phyloP scores from a whole-genome alignment of 2,888 invertebrate genomes.

The Rhamphomyia laevipes region DNA sequence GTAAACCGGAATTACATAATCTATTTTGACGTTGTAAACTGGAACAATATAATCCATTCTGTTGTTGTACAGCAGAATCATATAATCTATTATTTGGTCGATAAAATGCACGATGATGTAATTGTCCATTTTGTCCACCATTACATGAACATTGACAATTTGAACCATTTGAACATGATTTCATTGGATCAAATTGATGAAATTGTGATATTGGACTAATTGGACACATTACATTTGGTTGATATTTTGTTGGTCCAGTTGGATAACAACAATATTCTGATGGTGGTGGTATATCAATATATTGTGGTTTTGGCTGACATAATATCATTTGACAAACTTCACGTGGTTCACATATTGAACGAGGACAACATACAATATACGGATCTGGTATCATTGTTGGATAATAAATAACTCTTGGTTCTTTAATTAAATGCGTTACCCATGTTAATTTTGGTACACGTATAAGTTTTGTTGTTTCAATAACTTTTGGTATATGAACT shows the following conservation, averaged over 20 bases:
- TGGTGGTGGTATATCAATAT: slow-evolving; percentile 29
- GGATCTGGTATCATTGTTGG: slow-evolving; percentile 31
- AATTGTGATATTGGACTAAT: slow-evolving; percentile 15
- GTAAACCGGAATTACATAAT: too few relatives aligned
- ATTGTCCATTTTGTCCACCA: too few relatives aligned
- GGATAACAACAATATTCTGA: slow-evolving; percentile 30
- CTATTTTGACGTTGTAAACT: too few relatives aligned
- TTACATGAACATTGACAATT: too few relatives aligned
- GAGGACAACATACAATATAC: slow-evolving; percentile 30
- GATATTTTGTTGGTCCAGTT: slow-evolving; percentile 28
- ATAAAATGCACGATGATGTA: too few relatives aligned
- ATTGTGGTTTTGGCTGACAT: slow-evolving; percentile 33
- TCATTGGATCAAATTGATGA: too few relatives aligned
- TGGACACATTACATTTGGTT: slow-evolving; percentile 26
- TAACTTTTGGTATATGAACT: slow-evolving; percentile 29
- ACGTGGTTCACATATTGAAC: slow-evolving; percentile 28
- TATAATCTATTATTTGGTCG: too few relatives aligned
- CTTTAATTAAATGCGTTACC: slow-evolving; percentile 30
- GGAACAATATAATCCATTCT: too few relatives aligned
- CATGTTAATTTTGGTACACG: slow-evolving; percentile 30
- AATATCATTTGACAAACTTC: slow-evolving; percentile 31
- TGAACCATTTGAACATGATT: too few relatives aligned
- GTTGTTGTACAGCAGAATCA: too few relatives aligned
- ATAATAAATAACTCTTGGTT: slow-evolving; percentile 29
- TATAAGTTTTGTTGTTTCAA: slow-evolving; percentile 29